Evolutionary conservation across 2,888 invertebrate genomes (phyloP), one percentile per base, ranked within the genome.

Genomic region (Eugnorisma glareosa): DNA sequence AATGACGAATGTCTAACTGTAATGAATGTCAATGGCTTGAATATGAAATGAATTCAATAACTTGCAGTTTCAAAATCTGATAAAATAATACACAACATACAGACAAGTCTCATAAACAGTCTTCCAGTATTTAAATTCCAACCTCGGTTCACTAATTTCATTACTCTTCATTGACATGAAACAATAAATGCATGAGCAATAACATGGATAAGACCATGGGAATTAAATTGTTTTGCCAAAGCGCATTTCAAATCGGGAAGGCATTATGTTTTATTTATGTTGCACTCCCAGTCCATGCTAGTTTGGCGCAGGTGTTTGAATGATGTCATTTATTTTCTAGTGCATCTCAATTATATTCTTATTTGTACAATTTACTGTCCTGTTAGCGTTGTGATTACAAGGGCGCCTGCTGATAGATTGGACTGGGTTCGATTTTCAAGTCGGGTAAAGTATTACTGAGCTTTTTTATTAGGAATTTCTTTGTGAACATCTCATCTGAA

Each of bases 211-310:
- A 79, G 91, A 68, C 70, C 76, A 79, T 87, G 83, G 70, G 76
- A 87, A 86, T 86, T 77, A 81, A 78, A 87, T 90, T 87, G 84
- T 88, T 87, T 89, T 88, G 83, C 86, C 86, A 86, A 89, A 89
- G 81, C 72, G 54, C 54, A 83, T 85, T 73, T 83, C 86, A 86
- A 88, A n/a, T 35, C 88, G 89, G 86, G 90, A 89, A 90, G 87
- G 45, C 67, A 54, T 71, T 74, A 91, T 93, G 92, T 92, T 91
- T 93, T 92, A 93, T 92, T 91, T 85, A 92, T 93, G 86, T 83
- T 81, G 85, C 75, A 82, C 75, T 77, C 82, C 81, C 80, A 43
- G 74, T 73, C 13, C 15, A 35, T 61, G 31, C 13, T 45, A 45
- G 45, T 21, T 77, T 73, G 43, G 69, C 75, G 79, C 70, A 75